Conservation (phyloP, 2,888 invertebrate species). For the Hyposoter didymator region DNA sequence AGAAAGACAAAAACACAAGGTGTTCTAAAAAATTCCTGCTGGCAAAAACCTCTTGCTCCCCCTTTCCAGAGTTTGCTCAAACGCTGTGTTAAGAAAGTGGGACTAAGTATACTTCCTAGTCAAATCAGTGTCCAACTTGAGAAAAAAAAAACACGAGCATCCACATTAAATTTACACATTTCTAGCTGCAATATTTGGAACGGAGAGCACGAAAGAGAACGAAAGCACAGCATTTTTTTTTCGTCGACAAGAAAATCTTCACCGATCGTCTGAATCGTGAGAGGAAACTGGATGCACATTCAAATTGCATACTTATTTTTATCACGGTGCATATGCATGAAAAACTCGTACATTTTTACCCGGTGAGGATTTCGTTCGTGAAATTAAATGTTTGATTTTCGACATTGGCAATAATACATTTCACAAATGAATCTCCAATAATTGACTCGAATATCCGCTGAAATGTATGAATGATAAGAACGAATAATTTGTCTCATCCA, state of each 20-base stretch:
- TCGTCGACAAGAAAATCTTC: not conserved
- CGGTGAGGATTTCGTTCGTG: not conserved
- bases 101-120: constrained; percentile 13
- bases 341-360: not conserved
- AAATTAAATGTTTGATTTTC: not conserved
- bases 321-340: not conserved
- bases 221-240: not conserved
- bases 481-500: not conserved
- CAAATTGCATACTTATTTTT: constrained; percentile 12
- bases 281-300: constrained; percentile 8
- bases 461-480: too few species aligned
- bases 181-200: not conserved
- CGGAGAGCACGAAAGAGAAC: too few species aligned
- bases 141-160: not conserved
- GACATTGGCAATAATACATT: not conserved
- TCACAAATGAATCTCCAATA: not conserved
- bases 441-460: not conserved
- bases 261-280: not conserved
- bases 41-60: constrained; percentile 10
- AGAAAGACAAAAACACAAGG: constrained; percentile 2
- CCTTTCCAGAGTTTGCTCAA: not conserved
- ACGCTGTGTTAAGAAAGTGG: constrained; percentile 2
- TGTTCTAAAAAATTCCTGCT: constrained; percentile 14
- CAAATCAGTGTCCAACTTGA: constrained; percentile 21
- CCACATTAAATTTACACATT: not conserved